Percentiles rank a stretch among this genome's conserved stretches.
phyloP scores from a whole-genome alignment of 2,888 invertebrate genomes.

The Tetragonula carbonaria region DNA sequence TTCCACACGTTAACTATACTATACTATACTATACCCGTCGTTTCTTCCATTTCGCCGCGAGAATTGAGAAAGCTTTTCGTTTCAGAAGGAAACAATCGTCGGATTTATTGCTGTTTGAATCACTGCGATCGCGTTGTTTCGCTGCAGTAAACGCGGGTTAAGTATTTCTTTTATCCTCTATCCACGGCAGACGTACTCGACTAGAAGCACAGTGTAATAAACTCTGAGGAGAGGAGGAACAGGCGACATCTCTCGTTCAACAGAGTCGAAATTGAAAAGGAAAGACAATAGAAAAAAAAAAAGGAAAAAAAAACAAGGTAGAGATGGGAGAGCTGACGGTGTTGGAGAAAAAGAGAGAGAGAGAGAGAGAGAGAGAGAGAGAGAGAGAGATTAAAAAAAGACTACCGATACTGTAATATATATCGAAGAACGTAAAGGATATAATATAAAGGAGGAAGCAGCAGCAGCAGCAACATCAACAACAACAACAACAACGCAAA shows the following conservation, averaged over 20 bases:
- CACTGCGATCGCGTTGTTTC: neutral
- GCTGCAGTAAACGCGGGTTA: neutral
- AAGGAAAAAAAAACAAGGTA: neutral
- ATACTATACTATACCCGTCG: no score
- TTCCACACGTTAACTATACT: no score
- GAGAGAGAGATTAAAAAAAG: slow-evolving; percentile 64
- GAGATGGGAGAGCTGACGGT: neutral
- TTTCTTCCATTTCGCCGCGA: no score
- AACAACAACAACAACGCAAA: slow-evolving; percentile 42
- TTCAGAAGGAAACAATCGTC: no score
- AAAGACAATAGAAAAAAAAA: neutral
- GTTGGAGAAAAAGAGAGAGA: slow-evolving; percentile 3
- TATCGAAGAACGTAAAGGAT: slow-evolving; percentile 25
- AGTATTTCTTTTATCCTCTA: neutral
- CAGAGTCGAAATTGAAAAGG: slow-evolving; percentile 5
- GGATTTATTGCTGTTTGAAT: no score
- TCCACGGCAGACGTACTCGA: neutral
- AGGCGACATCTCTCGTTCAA: neutral
- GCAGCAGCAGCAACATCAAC: slow-evolving; percentile 36
- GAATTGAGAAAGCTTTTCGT: no score
- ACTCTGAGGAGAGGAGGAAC: neutral
- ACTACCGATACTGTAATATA: slow-evolving; percentile 25
- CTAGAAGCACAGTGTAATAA: neutral
- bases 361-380: slow-evolving; percentile 25
- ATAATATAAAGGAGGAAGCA: slow-evolving; percentile 17